Percentiles rank a stretch among this genome's conserved stretches.
phyloP scores from a whole-genome alignment of 2,888 invertebrate species.

The Callinectes sapidus region DNA sequence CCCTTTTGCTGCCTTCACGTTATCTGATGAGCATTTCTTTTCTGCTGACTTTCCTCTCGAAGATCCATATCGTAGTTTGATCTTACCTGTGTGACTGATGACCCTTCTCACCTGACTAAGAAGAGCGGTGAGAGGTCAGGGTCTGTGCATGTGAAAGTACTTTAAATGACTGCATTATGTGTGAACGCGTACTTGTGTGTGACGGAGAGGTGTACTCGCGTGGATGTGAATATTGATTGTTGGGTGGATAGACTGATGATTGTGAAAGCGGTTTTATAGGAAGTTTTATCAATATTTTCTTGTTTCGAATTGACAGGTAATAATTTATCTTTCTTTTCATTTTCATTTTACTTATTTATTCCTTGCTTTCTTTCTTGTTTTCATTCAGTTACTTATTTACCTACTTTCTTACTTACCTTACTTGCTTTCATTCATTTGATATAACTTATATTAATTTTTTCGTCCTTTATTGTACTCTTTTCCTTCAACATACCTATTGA shows the following conservation, averaged over 20 bases:
- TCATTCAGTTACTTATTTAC: background rate
- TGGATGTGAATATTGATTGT: background rate
- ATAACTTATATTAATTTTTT: background rate
- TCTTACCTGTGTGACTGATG: slow-evolving; percentile 3
- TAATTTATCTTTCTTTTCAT: too few relatives aligned
- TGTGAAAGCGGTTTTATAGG: too few relatives aligned
- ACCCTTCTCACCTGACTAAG: slow-evolving; percentile 8
- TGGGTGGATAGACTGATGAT: too few relatives aligned
- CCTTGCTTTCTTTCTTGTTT: too few relatives aligned
- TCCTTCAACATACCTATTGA: background rate
- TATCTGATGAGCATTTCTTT: slow-evolving; percentile 33
- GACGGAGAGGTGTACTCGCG: background rate
- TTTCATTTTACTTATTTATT: too few relatives aligned
- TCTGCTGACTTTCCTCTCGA: background rate
- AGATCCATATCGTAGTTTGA: slow-evolving; percentile 30
- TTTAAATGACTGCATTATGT: background rate
- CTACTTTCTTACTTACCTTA: background rate
- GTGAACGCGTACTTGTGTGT: background rate
- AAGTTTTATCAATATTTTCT: too few relatives aligned
- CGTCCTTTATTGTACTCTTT: background rate
- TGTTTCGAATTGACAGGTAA: too few relatives aligned
- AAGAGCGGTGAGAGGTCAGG: background rate
- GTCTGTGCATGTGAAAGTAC: slow-evolving; percentile 1
- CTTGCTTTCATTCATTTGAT: background rate
- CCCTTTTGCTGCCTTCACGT: background rate